Percentiles rank a stretch among this genome's conserved stretches.
Conservation (phyloP, 2,113 vertebrate genomes). For the Cyprinodon variegatus region DNA sequence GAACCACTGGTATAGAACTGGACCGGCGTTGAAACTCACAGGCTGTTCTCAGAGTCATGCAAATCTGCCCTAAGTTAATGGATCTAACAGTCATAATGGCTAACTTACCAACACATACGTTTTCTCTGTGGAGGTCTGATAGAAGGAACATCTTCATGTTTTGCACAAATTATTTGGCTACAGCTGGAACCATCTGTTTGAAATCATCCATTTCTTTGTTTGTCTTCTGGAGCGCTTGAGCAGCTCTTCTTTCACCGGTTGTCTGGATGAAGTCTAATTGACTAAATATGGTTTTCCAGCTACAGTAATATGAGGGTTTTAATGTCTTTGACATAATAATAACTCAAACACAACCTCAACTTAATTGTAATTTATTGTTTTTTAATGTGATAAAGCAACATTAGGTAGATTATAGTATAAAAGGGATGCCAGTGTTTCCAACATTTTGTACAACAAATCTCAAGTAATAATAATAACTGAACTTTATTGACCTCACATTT, state of each 20-base stretch:
- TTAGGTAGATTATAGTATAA: no score
- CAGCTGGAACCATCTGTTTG: conserved; percentile 4
- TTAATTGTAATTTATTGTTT: no score
- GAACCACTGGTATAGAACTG: conserved; percentile 40
- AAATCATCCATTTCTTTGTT: background rate
- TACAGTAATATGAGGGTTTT: no score
- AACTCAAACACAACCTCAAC: no score
- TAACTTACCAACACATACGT: conserved; percentile 45
- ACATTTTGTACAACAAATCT: no score
- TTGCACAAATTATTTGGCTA: conserved; percentile 34
- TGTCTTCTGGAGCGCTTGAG: background rate
- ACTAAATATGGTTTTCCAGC: no score
- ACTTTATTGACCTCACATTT: no score
- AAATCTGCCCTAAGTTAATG: conserved; percentile 60
- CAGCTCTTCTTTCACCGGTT: background rate
- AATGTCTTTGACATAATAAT: no score
- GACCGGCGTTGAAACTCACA: conserved; percentile 1
- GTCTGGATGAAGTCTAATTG: background rate
- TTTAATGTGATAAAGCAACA: no score
- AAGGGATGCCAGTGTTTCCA: no score
- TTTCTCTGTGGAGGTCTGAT: conserved; percentile 9
- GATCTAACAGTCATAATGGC: conserved; percentile 51
- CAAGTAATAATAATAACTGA: no score
- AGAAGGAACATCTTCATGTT: conserved; percentile 26
- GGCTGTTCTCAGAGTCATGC: conserved; percentile 51